Percentiles rank a stretch among this genome's conserved stretches.
These are phyloP conservation scores for Neodontobutis hainanensis DNA, from an alignment of 2,113 vertebrate genomes.

Conservation along the genomic window DNA sequence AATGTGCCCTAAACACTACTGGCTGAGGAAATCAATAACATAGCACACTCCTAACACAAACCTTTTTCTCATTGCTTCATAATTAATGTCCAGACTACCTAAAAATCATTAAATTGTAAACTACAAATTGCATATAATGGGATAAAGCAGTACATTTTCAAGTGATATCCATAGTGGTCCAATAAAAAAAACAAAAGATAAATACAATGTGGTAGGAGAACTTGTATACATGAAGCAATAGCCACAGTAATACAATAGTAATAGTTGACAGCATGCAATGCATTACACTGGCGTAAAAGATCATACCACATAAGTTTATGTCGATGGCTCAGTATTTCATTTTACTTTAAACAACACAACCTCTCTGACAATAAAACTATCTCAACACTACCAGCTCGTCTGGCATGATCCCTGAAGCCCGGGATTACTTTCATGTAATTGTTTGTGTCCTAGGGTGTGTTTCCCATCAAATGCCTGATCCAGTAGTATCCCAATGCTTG, in stretches of 20 bases:
- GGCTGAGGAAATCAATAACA: slow-evolving; percentile 12
- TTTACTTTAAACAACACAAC: slow-evolving; percentile 11
- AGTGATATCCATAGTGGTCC: slow-evolving; percentile 66
- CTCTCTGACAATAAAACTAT: slow-evolving; percentile 9
- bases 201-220: slow-evolving; percentile 29
- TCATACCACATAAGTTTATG: slow-evolving; percentile 40
- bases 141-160: slow-evolving; percentile 49
- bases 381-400: slow-evolving; percentile 19
- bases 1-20: slow-evolving; percentile 23
- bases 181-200: slow-evolving; percentile 26
- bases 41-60: slow-evolving; percentile 47
- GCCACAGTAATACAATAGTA: slow-evolving; percentile 42
- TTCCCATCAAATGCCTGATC: slow-evolving; percentile 61
- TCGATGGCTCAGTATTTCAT: slow-evolving; percentile 55
- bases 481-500: slow-evolving; percentile 55
- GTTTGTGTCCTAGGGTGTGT: slow-evolving; percentile 62
- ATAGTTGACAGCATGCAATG: slow-evolving; percentile 40
- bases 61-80: slow-evolving; percentile 55
- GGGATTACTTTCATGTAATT: slow-evolving; percentile 63
- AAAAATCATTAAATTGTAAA: slow-evolving; percentile 66
- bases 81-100: slow-evolving; percentile 61
- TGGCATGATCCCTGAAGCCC: slow-evolving; percentile 43
- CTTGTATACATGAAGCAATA: slow-evolving; percentile 42
- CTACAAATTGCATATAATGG: slow-evolving; percentile 59
- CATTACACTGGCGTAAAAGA: slow-evolving; percentile 31